A percentile compares a stretch with the other conserved stretches of the same genome.
Conservation (phyloP, 2,113 vertebrate genomes). For the Microcebus griseorufus region DNA sequence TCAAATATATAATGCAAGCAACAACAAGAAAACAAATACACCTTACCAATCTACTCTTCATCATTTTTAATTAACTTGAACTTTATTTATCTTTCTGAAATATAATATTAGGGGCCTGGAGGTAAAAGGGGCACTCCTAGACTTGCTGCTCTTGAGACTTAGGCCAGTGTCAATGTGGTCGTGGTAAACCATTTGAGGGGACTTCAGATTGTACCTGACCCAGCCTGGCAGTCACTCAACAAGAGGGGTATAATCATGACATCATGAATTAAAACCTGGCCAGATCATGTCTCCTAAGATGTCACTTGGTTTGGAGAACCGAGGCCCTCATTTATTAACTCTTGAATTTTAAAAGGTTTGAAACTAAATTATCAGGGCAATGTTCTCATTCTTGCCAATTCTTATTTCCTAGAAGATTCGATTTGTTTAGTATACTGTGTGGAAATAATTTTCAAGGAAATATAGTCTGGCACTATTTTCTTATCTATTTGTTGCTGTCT, state of each 20-base stretch:
- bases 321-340: neutral
- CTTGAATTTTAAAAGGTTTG: neutral
- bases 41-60: neutral
- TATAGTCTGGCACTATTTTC: constrained; percentile 50
- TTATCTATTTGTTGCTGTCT: constrained; percentile 28
- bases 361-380: neutral
- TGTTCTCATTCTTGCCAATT: neutral
- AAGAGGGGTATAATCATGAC: neutral
- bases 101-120: neutral
- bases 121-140: neutral
- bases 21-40: neutral
- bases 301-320: neutral
- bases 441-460: constrained; percentile 52
- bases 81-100: neutral
- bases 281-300: neutral
- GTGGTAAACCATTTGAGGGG: neutral
- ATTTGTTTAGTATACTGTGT: neutral
- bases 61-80: neutral
- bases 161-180: neutral
- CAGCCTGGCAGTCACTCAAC: neutral
- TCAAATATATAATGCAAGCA: neutral
- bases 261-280: neutral
- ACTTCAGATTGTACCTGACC: neutral
- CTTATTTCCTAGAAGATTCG: neutral
- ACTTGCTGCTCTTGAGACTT: neutral